Base-by-base conservation (phyloP, 2,888 invertebrate species). In the Tetanocera ferruginea region DNA sequence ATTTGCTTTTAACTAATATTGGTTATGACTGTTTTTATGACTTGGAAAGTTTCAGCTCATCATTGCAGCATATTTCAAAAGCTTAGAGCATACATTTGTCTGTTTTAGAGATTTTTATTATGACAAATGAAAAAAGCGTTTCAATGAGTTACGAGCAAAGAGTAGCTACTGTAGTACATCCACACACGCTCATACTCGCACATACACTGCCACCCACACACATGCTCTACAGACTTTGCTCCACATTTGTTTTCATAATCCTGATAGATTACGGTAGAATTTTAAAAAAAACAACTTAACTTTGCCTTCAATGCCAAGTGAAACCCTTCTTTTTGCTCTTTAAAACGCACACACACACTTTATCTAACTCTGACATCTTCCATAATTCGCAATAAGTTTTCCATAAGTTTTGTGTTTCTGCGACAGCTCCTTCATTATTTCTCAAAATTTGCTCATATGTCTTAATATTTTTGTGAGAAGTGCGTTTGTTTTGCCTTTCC, bases 381-480 rank as follows among this genome's bases (percentile, higher is more conserved):
- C 64, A 73, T 73, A 73, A 72, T 72, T 72, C 43, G 72, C 60
- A 62, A 73, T 73, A 73, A 73, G 73, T 73, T 73, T 62, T 23
- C 23, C 62, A 60, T 28, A 43, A 73, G 73, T 62, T 73, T 37
- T 23, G 37, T 25, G 25, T 62, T 28, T 31, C 62, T 62, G 2
- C 31, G 6, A 43, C 11, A 43, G 14, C 31, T 6, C 28, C 6
- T 23, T 28, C 69, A 69, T 69, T 69, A 69, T 69, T 69, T 69
- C 28, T 51, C 28, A n/a, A 57, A 72, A 60, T 72, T 72, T 37
- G 57, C 43, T 72, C 71, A 72, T 72, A 55, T 57, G 71, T 72
- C 60, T 43, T 60, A 60, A 28, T 49, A 19, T 49, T 67, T 1
- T 67, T 55, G 17, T 23, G 31, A 4, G 67, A n/a, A 11, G 19